Conservation (phyloP, 2,113 vertebrate genomes). For the Orthonyx spaldingii region DNA sequence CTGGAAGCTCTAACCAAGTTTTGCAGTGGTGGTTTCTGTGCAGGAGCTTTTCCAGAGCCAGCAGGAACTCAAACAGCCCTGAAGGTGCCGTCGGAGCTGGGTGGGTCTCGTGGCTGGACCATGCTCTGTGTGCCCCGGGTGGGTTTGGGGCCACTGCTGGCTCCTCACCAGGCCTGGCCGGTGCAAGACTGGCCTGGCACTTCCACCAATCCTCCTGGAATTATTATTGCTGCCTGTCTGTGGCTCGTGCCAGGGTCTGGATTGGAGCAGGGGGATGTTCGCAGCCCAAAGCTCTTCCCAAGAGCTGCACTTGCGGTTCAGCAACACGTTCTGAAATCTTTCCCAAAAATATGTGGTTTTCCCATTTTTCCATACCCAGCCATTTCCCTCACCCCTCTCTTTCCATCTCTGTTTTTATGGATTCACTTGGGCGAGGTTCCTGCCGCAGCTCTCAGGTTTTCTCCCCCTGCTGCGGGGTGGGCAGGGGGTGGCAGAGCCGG, state of each 20-base stretch:
- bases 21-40: not conserved
- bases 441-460: not conserved
- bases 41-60: not conserved
- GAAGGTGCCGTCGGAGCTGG: accelerated
- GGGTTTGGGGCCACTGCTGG: not conserved
- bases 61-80: not conserved
- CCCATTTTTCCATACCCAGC: accelerated
- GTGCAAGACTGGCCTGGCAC: accelerated
- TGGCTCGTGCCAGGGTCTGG: not conserved
- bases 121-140: accelerated
- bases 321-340: accelerated
- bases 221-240: not conserved
- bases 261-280: accelerated
- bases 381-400: not conserved
- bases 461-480: accelerated
- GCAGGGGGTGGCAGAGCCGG: not conserved
- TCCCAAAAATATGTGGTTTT: not conserved
- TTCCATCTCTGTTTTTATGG: not conserved
- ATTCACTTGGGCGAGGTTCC: not conserved
- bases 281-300: not conserved
- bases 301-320: accelerated
- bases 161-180: accelerated
- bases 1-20: not conserved
- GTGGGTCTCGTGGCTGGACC: accelerated
- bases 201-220: accelerated